Conservation (phyloP, 2,113 vertebrate species). For the Halcyon malimbica region DNA sequence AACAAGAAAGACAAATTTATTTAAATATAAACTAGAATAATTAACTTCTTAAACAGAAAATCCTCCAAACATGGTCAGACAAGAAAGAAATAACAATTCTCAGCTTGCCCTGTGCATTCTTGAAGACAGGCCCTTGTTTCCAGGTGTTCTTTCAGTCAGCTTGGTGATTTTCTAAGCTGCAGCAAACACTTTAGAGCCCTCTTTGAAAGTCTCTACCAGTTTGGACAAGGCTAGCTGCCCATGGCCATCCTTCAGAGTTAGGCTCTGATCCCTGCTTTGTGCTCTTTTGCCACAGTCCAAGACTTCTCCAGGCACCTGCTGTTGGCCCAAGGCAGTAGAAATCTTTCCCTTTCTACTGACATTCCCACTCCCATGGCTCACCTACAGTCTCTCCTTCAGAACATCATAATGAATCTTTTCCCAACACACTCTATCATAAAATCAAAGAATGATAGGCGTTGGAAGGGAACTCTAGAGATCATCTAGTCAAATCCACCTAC, state of each 20-base stretch:
- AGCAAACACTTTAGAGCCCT: too few species aligned
- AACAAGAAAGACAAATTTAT: neutral
- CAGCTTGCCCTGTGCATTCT: neutral
- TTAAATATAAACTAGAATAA: neutral
- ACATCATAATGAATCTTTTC: neutral
- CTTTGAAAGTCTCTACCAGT: neutral
- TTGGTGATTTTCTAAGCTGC: neutral
- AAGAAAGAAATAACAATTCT: neutral
- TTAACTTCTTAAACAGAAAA: neutral
- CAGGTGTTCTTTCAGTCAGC: neutral
- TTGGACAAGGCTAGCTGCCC: neutral
- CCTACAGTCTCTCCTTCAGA: neutral
- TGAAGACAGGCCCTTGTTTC: neutral
- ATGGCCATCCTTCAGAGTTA: rapidly evolving
- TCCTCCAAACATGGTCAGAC: neutral
- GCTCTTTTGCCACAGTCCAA: neutral
- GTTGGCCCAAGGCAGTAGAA: neutral
- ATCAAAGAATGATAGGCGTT: too few species aligned
- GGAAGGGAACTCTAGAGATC: too few species aligned
- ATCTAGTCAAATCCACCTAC: too few species aligned
- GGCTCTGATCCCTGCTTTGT: neutral
- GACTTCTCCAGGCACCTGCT: neutral
- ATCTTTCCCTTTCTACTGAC: neutral
- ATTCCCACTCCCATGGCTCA: neutral
- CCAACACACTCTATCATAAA: neutral